Conservation (phyloP, 2,888 invertebrate genomes). For the Cephonodes hylas region DNA sequence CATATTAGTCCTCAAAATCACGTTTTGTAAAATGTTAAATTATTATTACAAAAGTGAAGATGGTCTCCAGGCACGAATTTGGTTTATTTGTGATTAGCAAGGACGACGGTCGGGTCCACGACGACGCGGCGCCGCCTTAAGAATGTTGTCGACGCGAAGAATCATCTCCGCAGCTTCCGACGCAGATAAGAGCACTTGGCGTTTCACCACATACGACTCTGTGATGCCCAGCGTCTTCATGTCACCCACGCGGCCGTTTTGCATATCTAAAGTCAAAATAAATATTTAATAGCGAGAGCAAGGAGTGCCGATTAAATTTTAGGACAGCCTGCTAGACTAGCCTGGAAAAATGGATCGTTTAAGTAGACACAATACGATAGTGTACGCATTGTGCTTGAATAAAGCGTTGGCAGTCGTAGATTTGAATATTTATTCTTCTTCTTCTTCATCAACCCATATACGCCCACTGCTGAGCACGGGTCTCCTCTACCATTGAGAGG, state of each 20-base stretch:
- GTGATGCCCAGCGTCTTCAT: constrained; percentile 96
- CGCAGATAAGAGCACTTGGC: constrained; percentile 96
- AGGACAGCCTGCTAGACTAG: no score
- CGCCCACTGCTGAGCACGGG: no score
- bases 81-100: constrained; percentile 77
- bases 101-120: constrained; percentile 93
- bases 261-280: constrained; percentile 87
- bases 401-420: no score
- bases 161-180: constrained; percentile 99
- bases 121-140: constrained; percentile 93
- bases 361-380: no score
- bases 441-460: no score
- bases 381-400: no score
- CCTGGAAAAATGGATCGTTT: no score
- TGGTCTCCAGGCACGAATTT: background rate
- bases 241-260: constrained; percentile 91
- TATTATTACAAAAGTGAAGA: background rate
- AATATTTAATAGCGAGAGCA: background rate
- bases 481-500: no score
- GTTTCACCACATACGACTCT: constrained; percentile 98
- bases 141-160: constrained; percentile 97
- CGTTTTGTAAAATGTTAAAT: background rate
- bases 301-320: no score
- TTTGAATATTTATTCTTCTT: no score
- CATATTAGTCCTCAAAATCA: background rate